Conservation (phyloP, 2,888 invertebrate genomes). For the Ctenicera cuprea region DNA sequence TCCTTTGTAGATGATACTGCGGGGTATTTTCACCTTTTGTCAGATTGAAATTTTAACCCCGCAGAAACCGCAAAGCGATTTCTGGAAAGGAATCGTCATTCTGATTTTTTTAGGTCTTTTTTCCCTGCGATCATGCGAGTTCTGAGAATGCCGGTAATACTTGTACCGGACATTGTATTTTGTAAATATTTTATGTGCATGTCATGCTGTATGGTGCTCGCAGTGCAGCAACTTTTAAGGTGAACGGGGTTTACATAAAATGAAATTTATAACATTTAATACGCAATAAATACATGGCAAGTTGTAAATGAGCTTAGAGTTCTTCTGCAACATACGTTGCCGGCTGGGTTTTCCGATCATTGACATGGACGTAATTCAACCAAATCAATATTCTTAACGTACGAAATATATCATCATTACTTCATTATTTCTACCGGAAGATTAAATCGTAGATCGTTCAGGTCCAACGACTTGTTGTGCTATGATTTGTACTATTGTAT, state of each 20-base stretch:
- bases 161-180: conserved; percentile 30
- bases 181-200: conserved; percentile 23
- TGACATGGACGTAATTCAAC: conserved; percentile 35
- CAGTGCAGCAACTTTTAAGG: conserved; percentile 25
- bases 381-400: conserved; percentile 33
- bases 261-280: conserved; percentile 33
- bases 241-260: conserved; percentile 26
- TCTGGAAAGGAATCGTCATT: conserved; percentile 12
- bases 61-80: conserved; percentile 45
- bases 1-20: conserved; percentile 35
- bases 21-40: conserved; percentile 16
- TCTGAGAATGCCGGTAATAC: conserved; percentile 23
- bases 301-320: conserved; percentile 25
- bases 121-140: conserved; percentile 9
- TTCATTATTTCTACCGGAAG: conserved; percentile 31
- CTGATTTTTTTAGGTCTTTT: conserved; percentile 11
- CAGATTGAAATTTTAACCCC: conserved; percentile 32
- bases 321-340: conserved; percentile 15
- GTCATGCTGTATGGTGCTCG: conserved; percentile 12
- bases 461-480: conserved; percentile 19
- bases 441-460: conserved; percentile 31
- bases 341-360: conserved; percentile 30
- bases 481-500: conserved; percentile 29
- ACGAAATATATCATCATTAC: conserved; percentile 31
- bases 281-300: conserved; percentile 30